Evolutionary conservation across 2,797 vertebrate species (phyloP).

Genomic region (Hephaestus fuliginosus): DNA sequence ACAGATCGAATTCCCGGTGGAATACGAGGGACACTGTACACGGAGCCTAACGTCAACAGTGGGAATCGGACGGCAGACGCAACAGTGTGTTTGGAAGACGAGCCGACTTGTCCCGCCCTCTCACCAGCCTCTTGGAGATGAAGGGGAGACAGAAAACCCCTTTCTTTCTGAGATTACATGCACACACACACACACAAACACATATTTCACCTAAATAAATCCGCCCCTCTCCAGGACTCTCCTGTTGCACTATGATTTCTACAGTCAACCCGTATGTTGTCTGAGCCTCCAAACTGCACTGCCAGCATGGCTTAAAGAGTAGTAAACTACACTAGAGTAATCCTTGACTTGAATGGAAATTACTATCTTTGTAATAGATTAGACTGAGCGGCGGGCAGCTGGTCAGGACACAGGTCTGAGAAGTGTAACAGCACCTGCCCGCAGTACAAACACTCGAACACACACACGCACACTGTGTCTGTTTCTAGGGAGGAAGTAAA

Average conservation of each 20-base stretch:
- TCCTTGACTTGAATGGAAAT: constrained; percentile 70
- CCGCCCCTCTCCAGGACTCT: constrained; percentile 65
- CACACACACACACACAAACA: constrained; percentile 17
- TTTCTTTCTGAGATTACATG: constrained; percentile 59
- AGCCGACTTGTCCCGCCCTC: constrained; percentile 61
- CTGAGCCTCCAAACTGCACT: constrained; percentile 78
- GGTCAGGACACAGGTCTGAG: constrained; percentile 49
- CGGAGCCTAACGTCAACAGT: constrained; percentile 38
- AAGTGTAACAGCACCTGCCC: constrained; percentile 47
- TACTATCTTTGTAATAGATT: constrained; percentile 63
- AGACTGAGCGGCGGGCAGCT: constrained; percentile 49
- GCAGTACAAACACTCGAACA: constrained; percentile 74
- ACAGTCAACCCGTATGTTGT: constrained; percentile 66
- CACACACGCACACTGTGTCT: constrained; percentile 62
- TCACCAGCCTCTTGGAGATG: constrained; percentile 70
- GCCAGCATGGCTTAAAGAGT: constrained; percentile 76
- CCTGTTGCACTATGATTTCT: constrained; percentile 78
- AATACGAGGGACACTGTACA: constrained; percentile 52
- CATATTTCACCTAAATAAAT: constrained; percentile 40
- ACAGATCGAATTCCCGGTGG: constrained; percentile 55
- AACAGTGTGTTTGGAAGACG: constrained; percentile 51
- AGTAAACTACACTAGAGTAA: constrained; percentile 69
- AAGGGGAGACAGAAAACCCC: constrained; percentile 52
- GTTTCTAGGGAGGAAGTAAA: constrained; percentile 39
- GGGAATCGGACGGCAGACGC: constrained; percentile 33